A percentile compares a stretch with the other conserved stretches of the same genome.
Conservation (phyloP, 2,797 vertebrate genomes). For the Ptychobarbus kaznakovi region DNA sequence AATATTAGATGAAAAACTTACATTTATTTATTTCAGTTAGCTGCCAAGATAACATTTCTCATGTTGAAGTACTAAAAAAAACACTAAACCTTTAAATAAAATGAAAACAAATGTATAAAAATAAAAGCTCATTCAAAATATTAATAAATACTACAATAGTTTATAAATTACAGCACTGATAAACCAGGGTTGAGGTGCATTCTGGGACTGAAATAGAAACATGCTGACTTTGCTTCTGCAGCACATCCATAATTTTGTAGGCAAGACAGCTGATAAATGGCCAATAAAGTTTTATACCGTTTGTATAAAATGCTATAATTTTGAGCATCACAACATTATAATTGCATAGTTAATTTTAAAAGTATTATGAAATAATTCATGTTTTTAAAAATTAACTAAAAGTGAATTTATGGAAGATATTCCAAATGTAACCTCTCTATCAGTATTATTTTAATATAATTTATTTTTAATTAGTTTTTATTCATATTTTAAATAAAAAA, state of each 20-base stretch:
- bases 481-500: not conserved
- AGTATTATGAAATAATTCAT: not conserved
- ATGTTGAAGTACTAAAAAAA: not conserved
- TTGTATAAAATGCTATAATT: not conserved
- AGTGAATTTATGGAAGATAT: not conserved
- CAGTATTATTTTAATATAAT: no score
- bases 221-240: not conserved
- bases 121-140: not conserved
- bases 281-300: no score
- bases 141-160: not conserved
- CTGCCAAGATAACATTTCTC: not conserved
- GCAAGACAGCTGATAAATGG: no score
- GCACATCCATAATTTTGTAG: not conserved
- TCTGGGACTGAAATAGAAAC: not conserved
- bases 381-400: not conserved
- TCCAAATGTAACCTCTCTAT: not conserved
- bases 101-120: not conserved
- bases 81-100: not conserved
- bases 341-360: not conserved
- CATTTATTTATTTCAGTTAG: no score
- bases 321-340: not conserved
- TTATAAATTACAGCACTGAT: not conserved
- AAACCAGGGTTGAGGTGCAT: not conserved
- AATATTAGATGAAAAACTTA: not conserved
- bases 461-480: no score